phyloP scores from a whole-genome alignment of 2,888 invertebrate genomes.

The Pocota personata region DNA sequence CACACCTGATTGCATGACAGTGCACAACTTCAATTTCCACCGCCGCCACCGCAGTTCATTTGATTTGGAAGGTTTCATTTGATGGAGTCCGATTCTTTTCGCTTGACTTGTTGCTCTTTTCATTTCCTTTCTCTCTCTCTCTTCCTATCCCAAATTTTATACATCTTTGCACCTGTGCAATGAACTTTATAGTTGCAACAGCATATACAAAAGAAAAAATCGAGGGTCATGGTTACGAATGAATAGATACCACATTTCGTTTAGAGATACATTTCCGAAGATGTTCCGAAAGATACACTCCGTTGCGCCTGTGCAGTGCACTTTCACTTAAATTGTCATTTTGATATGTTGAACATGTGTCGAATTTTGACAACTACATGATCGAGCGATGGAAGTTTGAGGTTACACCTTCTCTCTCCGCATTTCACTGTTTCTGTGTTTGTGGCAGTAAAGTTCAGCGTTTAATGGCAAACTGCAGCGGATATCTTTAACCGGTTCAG shows the following conservation, averaged over 20 bases:
- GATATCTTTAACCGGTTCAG: constrained; percentile 27
- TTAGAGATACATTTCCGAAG: constrained; percentile 46
- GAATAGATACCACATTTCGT: constrained; percentile 37
- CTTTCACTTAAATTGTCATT: constrained; percentile 63
- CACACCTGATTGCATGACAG: constrained; percentile 67
- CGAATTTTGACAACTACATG: constrained; percentile 61
- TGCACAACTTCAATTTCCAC: constrained; percentile 47
- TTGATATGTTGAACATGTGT: constrained; percentile 60
- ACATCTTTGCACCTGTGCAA: constrained; percentile 50
- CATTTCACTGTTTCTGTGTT: neutral
- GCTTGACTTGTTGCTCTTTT: constrained; percentile 55
- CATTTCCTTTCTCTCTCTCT: neutral
- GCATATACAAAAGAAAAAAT: neutral
- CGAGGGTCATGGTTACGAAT: constrained; percentile 58
- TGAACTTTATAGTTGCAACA: constrained; percentile 41
- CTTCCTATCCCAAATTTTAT: neutral
- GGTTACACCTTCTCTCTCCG: constrained; percentile 17
- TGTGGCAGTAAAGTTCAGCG: neutral
- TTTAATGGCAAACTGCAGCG: constrained; percentile 4
- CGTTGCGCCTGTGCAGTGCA: constrained; percentile 13
- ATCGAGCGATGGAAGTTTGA: constrained; percentile 46
- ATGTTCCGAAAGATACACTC: constrained; percentile 33
- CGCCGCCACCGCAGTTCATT: constrained; percentile 39
- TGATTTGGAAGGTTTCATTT: constrained; percentile 36
- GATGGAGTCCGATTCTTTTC: constrained; percentile 31